Evolutionary conservation across 2,888 invertebrate species (phyloP), one percentile per base, ranked within the genome.

Genomic region (Erynnis tages): DNA sequence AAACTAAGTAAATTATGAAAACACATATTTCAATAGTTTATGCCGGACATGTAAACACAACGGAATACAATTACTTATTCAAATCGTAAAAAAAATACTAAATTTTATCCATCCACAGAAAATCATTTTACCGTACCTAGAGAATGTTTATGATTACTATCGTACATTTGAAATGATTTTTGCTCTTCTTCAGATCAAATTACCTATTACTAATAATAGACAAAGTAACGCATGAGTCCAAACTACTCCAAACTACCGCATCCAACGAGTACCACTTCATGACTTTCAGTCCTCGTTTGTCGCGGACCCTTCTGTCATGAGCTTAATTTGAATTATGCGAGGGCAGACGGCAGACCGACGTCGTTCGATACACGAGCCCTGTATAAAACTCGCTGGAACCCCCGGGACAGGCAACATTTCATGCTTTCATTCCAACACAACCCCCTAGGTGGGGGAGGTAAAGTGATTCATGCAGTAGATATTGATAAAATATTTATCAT

Each of bases 261-360:
- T 58, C 58, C 57, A 57, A 48, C 43, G 17, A 40, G 40, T 29
- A 34, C 5, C 27, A 13, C 40, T 48, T 55, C 25, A 37, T 50
- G 17, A 25, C 34, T 30, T 7, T 10, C 13, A 11, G 44, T 13
- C 17, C 32, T 49, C 49, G 50, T 53, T 47, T 53, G 68, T 61
- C 66, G 64, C 54, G 62, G 62, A 70, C 79, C 82, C 79, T 65
- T 71, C 77, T 79, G 81, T 79, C 82, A 77, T 72, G 78, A 71
- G 79, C 79, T 81, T 86, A 85, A 86, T 86, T 85, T 85, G 85
- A 87, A 84, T 87, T 82, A 87, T 82, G 77, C 66, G 66, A 68
- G 75, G 71, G 64, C 76, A 73, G 77, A 73, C 77, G 68, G 67
- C 72, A 63, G 58, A 63, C 63, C 60, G 56, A 53, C 63, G 46